phyloP scores from a whole-genome alignment of 1,140 invertebrate genomes.

The Drosophila oshimai region DNA sequence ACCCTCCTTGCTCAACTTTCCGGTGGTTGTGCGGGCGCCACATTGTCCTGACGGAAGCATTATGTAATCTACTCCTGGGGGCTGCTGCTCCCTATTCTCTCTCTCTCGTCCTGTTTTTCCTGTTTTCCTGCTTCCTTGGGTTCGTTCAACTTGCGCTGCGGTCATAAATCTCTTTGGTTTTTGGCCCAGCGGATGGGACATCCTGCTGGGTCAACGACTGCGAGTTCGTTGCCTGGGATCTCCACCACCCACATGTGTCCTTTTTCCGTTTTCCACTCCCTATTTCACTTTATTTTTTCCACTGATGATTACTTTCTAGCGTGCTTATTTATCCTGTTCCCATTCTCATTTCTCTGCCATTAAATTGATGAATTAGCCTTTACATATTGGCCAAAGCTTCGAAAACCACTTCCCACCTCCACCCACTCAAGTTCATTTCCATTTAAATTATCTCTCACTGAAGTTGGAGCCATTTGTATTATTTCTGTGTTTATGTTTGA shows the following conservation, averaged over 20 bases:
- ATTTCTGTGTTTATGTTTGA: background rate
- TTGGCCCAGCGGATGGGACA: constrained; percentile 17
- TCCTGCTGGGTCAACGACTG: constrained; percentile 42
- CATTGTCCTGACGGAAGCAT: constrained; percentile 32
- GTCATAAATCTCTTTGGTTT: constrained; percentile 50
- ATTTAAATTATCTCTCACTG: constrained; percentile 30
- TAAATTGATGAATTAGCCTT: constrained; percentile 68
- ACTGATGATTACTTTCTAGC: constrained; percentile 52
- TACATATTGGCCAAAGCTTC: constrained; percentile 37
- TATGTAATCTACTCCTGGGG: constrained; percentile 46
- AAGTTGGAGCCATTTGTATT: constrained; percentile 1
- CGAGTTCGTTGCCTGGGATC: constrained; percentile 57
- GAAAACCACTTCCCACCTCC: background rate
- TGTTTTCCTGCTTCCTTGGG: constrained; percentile 29
- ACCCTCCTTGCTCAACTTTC: constrained; percentile 29
- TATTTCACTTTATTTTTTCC: constrained; percentile 22
- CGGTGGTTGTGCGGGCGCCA: constrained; percentile 41
- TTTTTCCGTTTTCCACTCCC: constrained; percentile 27
- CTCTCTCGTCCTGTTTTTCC: background rate
- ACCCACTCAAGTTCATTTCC: constrained; percentile 17
- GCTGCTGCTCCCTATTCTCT: background rate
- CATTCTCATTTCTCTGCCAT: constrained; percentile 18
- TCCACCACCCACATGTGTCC: background rate
- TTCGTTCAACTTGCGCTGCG: constrained; percentile 60
- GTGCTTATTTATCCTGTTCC: constrained; percentile 15